Percentiles rank a stretch among this genome's conserved stretches.
These are phyloP conservation scores for Eupithecia inturbata DNA, from an alignment of 2,888 invertebrate genomes.

Conservation along the genomic window DNA sequence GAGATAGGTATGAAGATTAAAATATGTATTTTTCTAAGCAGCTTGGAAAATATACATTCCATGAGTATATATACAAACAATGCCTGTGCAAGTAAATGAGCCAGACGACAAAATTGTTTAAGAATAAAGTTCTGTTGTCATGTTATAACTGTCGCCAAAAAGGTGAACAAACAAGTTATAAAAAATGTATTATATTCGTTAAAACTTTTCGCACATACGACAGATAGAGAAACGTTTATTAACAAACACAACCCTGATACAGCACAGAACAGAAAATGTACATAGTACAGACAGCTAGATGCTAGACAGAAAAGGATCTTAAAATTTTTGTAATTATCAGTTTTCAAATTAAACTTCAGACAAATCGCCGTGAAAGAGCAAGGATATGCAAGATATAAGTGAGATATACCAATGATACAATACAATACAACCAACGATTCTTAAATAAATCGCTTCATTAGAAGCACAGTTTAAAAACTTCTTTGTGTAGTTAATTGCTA, in stretches of 20 bases:
- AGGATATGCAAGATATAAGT: neutral
- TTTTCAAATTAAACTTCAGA: neutral
- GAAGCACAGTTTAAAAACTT: neutral
- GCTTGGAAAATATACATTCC: neutral
- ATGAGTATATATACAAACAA: neutral
- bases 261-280: too few relatives aligned
- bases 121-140: conserved; percentile 25
- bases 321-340: neutral
- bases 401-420: neutral
- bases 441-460: neutral
- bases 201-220: conserved; percentile 7
- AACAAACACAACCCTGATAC: too few relatives aligned
- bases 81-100: conserved; percentile 11
- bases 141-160: conserved; percentile 12
- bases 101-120: conserved; percentile 14
- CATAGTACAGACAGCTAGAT: neutral
- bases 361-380: neutral
- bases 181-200: neutral
- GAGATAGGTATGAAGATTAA: neutral
- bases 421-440: neutral
- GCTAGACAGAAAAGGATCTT: neutral
- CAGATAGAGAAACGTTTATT: too few relatives aligned
- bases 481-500: conserved; percentile 18
- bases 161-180: conserved; percentile 9
- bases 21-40: neutral